Evolutionary conservation across 2,113 vertebrate species (phyloP).

Genomic region (Entomyzon cyanotis): DNA sequence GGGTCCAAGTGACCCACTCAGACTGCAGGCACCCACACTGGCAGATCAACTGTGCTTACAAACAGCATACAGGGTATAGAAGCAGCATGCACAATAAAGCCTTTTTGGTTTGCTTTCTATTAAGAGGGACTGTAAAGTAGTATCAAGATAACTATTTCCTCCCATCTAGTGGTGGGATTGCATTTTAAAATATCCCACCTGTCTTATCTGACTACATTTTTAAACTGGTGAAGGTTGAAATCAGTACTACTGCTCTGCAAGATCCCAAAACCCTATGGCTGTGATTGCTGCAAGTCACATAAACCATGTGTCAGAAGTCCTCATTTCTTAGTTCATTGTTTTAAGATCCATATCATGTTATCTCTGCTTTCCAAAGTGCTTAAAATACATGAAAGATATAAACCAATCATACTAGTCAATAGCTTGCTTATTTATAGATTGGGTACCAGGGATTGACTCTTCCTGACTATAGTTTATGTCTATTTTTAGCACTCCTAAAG

Average conservation of each 20-base stretch:
- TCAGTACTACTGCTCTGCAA: not conserved
- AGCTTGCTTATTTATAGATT: slow-evolving; percentile 1
- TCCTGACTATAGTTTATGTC: not conserved
- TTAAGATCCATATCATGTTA: not conserved
- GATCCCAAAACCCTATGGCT: not conserved
- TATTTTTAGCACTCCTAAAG: slow-evolving; percentile 37
- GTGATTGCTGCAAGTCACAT: not conserved
- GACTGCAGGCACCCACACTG: not conserved
- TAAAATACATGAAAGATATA: not conserved
- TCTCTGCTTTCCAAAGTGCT: not conserved
- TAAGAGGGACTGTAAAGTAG: not conserved
- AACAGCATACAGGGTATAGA: not conserved
- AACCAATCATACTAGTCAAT: not conserved
- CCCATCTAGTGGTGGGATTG: slow-evolving; percentile 10
- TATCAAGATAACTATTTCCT: not conserved
- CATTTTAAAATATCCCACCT: not conserved
- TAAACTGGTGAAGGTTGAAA: not conserved
- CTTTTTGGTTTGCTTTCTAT: not conserved
- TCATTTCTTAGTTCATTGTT: not conserved
- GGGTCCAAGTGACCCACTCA: fast-evolving
- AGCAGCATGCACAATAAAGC: not conserved
- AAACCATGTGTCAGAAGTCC: not conserved
- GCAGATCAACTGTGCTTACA: not conserved
- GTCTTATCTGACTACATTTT: not conserved
- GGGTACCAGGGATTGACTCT: not conserved